Evolutionary conservation across 2,888 invertebrate genomes (phyloP).

Genomic region (Volucella zonaria): DNA sequence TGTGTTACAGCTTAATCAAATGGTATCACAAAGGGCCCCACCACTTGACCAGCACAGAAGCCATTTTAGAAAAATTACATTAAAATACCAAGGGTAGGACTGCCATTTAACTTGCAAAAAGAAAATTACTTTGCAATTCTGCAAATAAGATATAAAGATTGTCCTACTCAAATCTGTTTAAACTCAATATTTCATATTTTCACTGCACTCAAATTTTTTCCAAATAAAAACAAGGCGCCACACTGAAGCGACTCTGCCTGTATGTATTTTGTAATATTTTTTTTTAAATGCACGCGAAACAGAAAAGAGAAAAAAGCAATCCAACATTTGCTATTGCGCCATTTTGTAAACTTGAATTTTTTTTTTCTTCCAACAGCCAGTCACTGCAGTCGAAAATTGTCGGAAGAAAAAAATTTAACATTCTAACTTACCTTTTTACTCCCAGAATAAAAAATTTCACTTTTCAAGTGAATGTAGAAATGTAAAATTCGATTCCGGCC

Average conservation of each 20-base stretch:
- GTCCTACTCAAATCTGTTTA: too few relatives aligned
- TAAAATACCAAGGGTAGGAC: too few relatives aligned
- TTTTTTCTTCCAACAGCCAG: background rate
- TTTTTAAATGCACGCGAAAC: background rate
- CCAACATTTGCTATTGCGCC: conserved; percentile 29
- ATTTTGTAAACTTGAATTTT: conserved; percentile 22
- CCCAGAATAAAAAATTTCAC: background rate
- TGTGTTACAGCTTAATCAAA: too few relatives aligned
- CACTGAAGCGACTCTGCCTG: background rate
- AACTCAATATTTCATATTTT: too few relatives aligned
- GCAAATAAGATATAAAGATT: too few relatives aligned
- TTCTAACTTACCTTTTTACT: conserved; percentile 16
- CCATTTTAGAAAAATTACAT: too few relatives aligned
- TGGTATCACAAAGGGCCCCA: too few relatives aligned
- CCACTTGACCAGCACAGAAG: too few relatives aligned
- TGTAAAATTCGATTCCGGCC: background rate
- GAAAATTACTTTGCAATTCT: too few relatives aligned
- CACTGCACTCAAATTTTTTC: background rate
- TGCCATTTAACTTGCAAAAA: too few relatives aligned
- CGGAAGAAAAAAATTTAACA: background rate
- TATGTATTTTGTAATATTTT: too few relatives aligned
- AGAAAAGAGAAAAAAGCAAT: background rate
- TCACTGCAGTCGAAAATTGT: too few relatives aligned
- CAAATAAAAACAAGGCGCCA: background rate
- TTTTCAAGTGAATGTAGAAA: background rate